A percentile compares a stretch with the other conserved stretches of the same genome.
Conservation (phyloP, 2,797 vertebrate species). For the Smutsia temminckii region DNA sequence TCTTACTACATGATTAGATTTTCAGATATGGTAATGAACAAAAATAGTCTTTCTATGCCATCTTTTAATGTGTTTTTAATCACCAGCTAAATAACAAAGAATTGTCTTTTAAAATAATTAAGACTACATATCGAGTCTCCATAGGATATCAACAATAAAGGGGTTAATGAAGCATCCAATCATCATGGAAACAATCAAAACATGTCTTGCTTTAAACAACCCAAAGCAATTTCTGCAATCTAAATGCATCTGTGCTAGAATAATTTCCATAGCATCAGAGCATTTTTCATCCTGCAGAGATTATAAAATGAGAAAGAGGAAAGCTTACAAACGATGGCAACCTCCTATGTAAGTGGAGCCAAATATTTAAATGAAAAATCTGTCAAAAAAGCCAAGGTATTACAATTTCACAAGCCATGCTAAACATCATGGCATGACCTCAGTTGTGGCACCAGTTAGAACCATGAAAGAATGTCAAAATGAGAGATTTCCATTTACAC, state of each 20-base stretch:
- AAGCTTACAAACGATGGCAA: conserved; percentile 74
- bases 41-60: conserved; percentile 86
- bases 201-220: conserved; percentile 83
- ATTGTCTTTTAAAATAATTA: conserved; percentile 91
- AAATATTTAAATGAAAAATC: conserved; percentile 81
- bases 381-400: conserved; percentile 72
- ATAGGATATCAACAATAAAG: conserved; percentile 90
- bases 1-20: conserved; percentile 87
- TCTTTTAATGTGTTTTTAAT: conserved; percentile 91
- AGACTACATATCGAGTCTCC: conserved; percentile 88
- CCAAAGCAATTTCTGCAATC: conserved; percentile 83
- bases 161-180: conserved; percentile 89
- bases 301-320: conserved; percentile 68
- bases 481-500: conserved; percentile 67
- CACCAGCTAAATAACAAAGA: conserved; percentile 90
- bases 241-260: conserved; percentile 84
- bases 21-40: conserved; percentile 88
- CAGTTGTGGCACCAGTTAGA: conserved; percentile 46
- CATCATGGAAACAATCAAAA: conserved; percentile 86
- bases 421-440: conserved; percentile 67
- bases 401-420: conserved; percentile 70
- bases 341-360: conserved; percentile 58
- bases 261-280: conserved; percentile 81
- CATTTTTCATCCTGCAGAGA: conserved; percentile 81
- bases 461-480: conserved; percentile 57